phyloP scores from a whole-genome alignment of 2,113 vertebrate genomes.

The Scophthalmus maximus region DNA sequence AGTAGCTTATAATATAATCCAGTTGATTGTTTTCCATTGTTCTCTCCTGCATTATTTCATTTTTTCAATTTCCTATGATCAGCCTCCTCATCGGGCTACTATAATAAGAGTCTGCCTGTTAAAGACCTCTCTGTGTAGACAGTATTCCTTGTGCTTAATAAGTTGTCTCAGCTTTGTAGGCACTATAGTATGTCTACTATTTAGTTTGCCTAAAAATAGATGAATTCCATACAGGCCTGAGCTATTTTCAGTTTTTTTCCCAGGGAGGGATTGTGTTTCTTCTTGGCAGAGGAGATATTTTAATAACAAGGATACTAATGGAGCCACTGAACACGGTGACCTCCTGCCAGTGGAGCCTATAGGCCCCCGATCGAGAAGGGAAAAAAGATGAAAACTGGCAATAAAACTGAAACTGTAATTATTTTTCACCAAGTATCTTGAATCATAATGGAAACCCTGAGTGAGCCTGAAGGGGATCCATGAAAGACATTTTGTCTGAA shows the following conservation, averaged over 20 bases:
- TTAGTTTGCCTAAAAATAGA: slow-evolving; percentile 27
- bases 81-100: not conserved
- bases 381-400: not conserved
- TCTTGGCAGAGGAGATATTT: not conserved
- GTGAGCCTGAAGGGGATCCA: not conserved
- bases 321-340: not conserved
- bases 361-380: not conserved
- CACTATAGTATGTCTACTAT: not conserved
- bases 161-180: not conserved
- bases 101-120: not conserved
- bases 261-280: not conserved
- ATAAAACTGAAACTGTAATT: not conserved
- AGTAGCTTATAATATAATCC: no score
- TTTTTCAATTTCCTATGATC: not conserved
- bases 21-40: no score
- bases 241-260: slow-evolving; percentile 47
- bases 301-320: not conserved
- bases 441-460: slow-evolving; percentile 5
- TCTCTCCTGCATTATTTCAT: no score
- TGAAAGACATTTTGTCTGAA: not conserved
- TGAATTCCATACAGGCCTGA: not conserved
- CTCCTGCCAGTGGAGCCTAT: not conserved
- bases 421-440: not conserved
- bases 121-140: not conserved
- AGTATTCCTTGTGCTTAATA: not conserved